Percentiles rank a stretch among this genome's conserved stretches.
phyloP scores from a whole-genome alignment of 2,797 vertebrate species.

The Sebastes oblongus region DNA sequence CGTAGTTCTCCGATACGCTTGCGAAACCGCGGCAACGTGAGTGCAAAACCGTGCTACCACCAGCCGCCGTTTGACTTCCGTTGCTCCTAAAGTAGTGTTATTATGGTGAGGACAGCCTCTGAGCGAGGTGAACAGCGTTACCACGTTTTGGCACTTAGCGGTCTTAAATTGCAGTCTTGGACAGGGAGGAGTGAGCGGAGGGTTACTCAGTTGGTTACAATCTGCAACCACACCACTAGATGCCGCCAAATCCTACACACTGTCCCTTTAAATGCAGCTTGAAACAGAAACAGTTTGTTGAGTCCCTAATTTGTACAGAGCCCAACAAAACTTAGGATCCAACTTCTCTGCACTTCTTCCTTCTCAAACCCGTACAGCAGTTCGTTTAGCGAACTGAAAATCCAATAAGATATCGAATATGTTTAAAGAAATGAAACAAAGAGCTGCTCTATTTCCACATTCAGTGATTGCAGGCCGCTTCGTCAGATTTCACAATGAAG shows the following conservation, averaged over 20 bases:
- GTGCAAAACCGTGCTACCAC: no score
- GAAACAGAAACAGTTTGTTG: neutral
- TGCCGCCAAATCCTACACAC: neutral
- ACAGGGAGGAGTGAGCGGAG: no score
- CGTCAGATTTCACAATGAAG: slow-evolving; percentile 36
- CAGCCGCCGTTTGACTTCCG: no score
- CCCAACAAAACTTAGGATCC: neutral
- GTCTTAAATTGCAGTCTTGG: no score
- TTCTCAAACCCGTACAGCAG: neutral
- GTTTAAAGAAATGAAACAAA: neutral
- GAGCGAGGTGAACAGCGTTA: no score
- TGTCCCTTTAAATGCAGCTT: neutral
- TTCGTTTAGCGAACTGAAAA: neutral
- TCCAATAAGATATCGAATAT: neutral
- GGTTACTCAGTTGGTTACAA: no score
- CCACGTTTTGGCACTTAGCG: no score
- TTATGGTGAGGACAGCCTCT: no score
- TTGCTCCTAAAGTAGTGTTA: no score
- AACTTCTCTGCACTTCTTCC: neutral
- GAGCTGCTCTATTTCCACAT: neutral
- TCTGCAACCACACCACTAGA: neutral
- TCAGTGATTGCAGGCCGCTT: neutral
- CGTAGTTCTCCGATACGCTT: no score
- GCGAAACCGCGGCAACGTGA: no score
- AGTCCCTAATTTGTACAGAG: neutral